Percentiles rank a stretch among this genome's conserved stretches.
phyloP scores from a whole-genome alignment of 53 echinoderm and acorn worm species.

The Paracentrotus lividus region DNA sequence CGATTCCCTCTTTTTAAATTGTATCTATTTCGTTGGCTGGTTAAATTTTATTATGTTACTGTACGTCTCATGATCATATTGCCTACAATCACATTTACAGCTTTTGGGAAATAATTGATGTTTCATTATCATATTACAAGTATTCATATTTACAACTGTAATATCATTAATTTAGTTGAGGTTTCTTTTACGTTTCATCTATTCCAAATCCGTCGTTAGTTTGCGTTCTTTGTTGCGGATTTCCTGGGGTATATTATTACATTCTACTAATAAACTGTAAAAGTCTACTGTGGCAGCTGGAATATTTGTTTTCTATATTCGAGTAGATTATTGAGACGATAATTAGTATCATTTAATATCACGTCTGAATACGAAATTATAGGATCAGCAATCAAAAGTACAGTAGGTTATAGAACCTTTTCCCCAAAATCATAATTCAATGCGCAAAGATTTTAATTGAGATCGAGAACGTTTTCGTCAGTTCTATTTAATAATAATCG shows the following conservation, averaged over 20 bases:
- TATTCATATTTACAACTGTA: neutral
- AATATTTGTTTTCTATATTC: neutral
- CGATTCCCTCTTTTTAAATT: too few relatives aligned
- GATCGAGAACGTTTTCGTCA: too few relatives aligned
- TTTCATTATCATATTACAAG: too few relatives aligned
- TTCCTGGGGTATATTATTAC: neutral
- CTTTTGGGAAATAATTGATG: too few relatives aligned
- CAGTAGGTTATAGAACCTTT: neutral
- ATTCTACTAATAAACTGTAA: neutral
- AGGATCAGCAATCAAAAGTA: neutral
- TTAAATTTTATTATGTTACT: too few relatives aligned
- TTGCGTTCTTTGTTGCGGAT: neutral
- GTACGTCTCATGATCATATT: too few relatives aligned
- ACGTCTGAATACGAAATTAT: neutral
- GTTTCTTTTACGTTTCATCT: neutral
- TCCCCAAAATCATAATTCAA: too few relatives aligned
- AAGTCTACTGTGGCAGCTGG: constrained; percentile 1
- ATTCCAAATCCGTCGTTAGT: neutral
- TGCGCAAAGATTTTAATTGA: too few relatives aligned
- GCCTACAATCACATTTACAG: too few relatives aligned
- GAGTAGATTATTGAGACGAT: neutral
- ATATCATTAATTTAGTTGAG: neutral
- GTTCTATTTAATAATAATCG: too few relatives aligned
- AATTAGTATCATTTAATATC: neutral
- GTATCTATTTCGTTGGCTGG: too few relatives aligned